Base-by-base conservation (phyloP, 2,888 invertebrate genomes). In the Vanessa cardui region DNA sequence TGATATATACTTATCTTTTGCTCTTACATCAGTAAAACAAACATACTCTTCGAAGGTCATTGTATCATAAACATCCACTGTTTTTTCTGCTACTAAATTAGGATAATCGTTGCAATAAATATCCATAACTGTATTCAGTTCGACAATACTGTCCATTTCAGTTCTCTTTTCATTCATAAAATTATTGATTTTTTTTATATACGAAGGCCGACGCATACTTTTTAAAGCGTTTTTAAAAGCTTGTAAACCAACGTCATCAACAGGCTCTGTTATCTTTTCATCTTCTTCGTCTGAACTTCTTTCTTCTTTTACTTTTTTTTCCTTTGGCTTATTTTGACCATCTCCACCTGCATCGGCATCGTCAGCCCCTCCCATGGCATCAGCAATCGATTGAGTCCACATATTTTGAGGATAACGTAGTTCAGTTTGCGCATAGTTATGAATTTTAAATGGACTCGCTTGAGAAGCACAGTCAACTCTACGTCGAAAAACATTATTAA, bases 351-450 rank as follows among this genome's bases (percentile, higher is more conserved):
- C 86, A 1, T 74, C 68, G 70, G 84, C 80, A 56, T 79, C 84
- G 39, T 76, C 72, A 5, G 72, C 66, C 65, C 78, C 73, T 9
- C 87, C 88, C 58, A 90, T 75, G 44, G 86, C 81, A 71, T 90
- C 90, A 26, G 88, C 87, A 72, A 90, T 86, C 1, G 93, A 96
- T 78, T 96, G 96, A 0, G 95, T 95, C 94, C 95, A 95, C 68
- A 94, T 92, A 82, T 96, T 96, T 69, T 94, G 89, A 1, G 95
- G 96, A 80, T 95, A 96, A 49, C 94, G 93, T 16, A 95, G 94
- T 62, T 89, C 90, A 0, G 96, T 96, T 89, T 97, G 97, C 45
- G 95, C 95, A 70, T 92, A 90, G 69, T 87, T 89, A 18, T 89
- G 78, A 0, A 83, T 69, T 58, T 80, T 86, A 0, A 82, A 68